Base-by-base conservation (phyloP, 1,140 invertebrate genomes). In the Hermatobates lingyangjiaoensis region DNA sequence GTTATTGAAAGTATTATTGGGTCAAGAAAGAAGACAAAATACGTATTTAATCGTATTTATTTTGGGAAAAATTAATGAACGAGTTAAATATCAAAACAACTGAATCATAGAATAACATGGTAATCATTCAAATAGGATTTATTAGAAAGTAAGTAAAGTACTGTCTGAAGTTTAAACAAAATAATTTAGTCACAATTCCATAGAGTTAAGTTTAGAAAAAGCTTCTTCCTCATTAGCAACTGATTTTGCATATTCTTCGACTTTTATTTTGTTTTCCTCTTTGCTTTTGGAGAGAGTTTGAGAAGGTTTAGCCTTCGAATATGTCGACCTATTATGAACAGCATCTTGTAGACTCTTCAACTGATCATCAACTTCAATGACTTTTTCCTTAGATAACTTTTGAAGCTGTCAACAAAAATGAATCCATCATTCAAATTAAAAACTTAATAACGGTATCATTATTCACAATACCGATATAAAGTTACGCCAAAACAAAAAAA, bases 241-340 rank as follows among this genome's bases (percentile, higher is more conserved):
- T 26, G 34, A 23, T 40, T 59, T 47, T 15, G 44, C 39, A 48
- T 34, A 53, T 21, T 56, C 48, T 14, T 38, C 48, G 5, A 55
- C 62, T 57, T 63, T 63, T 34, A 60, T 53, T 25, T 60, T 60
- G 15, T 45, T 57, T 15, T 27, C 26, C 52, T 55, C 23, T 14
- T 56, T 58, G 3, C 3, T 21, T 15, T 28, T 7, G 14, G 5
- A 10, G 39, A 4, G 14, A 18, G 39, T 42, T 42, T 42, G 14
- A 4, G 39, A 34, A 7, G 7, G 28, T 7, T 7, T 7, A 34
- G 7, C 15, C 7, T 7, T 7, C 28, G 28, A 34, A 21, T 25
- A 34, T 20, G 40, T 26, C 23, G 48, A 14, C 20, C 15, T 21
- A 21, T 48, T 25, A 14, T 27, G 46, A 26, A 53, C 30, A 27